Percentiles rank a stretch among this genome's conserved stretches.
Evolutionary conservation across 2,113 vertebrate genomes (phyloP).

Genomic region (Puma concolor): DNA sequence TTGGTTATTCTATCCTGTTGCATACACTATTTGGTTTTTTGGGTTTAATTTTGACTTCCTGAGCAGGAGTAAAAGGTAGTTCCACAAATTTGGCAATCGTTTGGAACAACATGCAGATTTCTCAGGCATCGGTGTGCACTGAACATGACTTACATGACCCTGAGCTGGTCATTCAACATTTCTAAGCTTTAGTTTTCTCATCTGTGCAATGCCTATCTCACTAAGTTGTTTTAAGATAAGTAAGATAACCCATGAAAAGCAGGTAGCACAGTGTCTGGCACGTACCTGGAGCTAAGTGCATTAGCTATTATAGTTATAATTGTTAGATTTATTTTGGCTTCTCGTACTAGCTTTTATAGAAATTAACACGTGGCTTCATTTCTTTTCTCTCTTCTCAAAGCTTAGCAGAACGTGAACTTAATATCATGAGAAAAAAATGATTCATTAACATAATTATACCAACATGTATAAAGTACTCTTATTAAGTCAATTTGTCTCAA

Average conservation of each 20-base stretch:
- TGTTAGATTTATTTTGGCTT: neutral
- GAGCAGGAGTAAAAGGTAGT: neutral
- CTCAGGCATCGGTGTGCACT: neutral
- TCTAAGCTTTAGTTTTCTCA: neutral
- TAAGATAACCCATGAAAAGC: neutral
- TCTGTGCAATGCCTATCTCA: neutral
- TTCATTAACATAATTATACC: conserved; percentile 28
- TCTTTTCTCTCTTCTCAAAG: neutral
- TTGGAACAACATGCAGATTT: neutral
- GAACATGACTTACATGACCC: neutral
- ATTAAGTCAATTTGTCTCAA: conserved; percentile 10
- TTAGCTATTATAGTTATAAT: neutral
- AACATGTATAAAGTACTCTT: neutral
- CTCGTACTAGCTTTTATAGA: neutral
- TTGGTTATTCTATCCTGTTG: neutral
- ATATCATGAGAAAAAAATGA: conserved; percentile 32
- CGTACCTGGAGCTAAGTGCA: neutral
- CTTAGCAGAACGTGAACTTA: neutral
- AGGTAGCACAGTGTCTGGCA: neutral
- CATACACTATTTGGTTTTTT: neutral
- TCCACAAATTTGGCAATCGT: neutral
- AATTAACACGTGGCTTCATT: neutral
- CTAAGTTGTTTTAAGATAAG: neutral
- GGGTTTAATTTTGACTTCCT: neutral
- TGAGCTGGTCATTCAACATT: neutral